Percentiles rank a stretch among this genome's conserved stretches.
Conservation (phyloP, 1,140 invertebrate genomes). For the Drosophila burlai region DNA sequence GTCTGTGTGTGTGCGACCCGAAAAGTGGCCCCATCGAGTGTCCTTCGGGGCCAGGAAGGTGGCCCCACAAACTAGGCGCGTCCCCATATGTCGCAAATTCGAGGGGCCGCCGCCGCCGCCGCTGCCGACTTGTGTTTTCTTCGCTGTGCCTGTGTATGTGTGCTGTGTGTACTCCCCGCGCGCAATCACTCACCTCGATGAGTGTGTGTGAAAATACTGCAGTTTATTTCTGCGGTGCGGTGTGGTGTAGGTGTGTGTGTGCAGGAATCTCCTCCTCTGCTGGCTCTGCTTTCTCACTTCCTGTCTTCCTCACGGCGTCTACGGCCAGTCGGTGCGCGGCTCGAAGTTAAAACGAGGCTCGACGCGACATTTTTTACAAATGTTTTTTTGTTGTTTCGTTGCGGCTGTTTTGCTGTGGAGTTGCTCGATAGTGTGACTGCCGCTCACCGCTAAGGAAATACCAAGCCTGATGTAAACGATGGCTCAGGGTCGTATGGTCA, state of each 20-base stretch:
- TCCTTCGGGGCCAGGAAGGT: slow-evolving; percentile 49
- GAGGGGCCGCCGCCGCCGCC: slow-evolving; percentile 14
- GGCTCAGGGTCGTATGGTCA: neutral
- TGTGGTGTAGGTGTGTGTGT: slow-evolving; percentile 38
- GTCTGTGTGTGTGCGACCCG: neutral
- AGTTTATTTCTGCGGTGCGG: slow-evolving; percentile 42
- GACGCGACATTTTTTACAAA: slow-evolving; percentile 63
- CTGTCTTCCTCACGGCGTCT: slow-evolving; percentile 11
- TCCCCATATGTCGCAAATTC: slow-evolving; percentile 64
- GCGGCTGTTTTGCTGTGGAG: slow-evolving; percentile 55
- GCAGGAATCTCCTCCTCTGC: slow-evolving; percentile 24
- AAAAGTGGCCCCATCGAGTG: slow-evolving; percentile 28
- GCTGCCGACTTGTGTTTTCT: slow-evolving; percentile 37
- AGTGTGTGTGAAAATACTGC: slow-evolving; percentile 69
- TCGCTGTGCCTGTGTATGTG: slow-evolving; percentile 26
- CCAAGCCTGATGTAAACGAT: neutral
- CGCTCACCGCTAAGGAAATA: neutral
- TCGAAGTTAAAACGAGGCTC: slow-evolving; percentile 44
- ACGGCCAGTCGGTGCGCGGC: slow-evolving; percentile 36
- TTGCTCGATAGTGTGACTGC: slow-evolving; percentile 15
- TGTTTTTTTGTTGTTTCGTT: slow-evolving; percentile 76
- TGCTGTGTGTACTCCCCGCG: slow-evolving; percentile 46
- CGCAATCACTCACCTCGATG: slow-evolving; percentile 65
- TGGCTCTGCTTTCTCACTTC: slow-evolving; percentile 6
- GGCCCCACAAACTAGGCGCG: slow-evolving; percentile 21